A percentile compares a stretch with the other conserved stretches of the same genome.
These are phyloP conservation scores for Corythornis leucogaster DNA, from an alignment of 2,797 vertebrate genomes.

Conservation along the genomic window DNA sequence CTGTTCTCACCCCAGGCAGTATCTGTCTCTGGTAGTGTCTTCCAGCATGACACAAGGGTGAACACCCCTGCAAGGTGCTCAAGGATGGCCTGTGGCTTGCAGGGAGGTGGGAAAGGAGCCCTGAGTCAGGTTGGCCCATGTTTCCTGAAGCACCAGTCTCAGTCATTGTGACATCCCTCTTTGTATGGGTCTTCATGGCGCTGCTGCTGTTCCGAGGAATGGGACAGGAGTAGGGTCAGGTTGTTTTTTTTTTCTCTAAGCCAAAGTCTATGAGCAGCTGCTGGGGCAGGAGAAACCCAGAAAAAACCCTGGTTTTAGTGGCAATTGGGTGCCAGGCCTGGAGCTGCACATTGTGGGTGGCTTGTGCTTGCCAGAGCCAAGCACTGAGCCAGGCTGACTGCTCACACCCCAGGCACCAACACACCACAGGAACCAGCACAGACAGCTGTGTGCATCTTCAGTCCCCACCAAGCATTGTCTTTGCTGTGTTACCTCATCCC, in stretches of 20 bases:
- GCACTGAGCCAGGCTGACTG: not conserved
- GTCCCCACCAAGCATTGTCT: rapidly evolving
- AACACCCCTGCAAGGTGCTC: rapidly evolving
- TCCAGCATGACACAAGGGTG: not conserved
- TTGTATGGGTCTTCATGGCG: rapidly evolving
- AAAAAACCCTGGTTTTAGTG: not conserved
- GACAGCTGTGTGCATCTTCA: not conserved
- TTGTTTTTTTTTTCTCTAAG: not conserved
- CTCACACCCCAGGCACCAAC: not conserved
- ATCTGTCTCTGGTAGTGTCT: not conserved
- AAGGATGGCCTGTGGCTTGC: not conserved
- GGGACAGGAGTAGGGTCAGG: not conserved
- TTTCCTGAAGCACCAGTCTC: not conserved
- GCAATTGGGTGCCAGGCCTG: not conserved
- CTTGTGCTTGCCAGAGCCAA: not conserved
- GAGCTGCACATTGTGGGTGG: rapidly evolving
- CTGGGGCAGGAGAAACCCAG: not conserved
- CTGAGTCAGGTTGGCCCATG: not conserved
- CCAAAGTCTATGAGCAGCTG: not conserved
- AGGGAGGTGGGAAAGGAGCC: not conserved
- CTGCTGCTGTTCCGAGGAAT: not conserved
- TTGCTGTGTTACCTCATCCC: not conserved
- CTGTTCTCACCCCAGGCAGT: rapidly evolving
- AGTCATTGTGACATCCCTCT: rapidly evolving
- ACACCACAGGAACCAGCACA: not conserved